A percentile compares a stretch with the other conserved stretches of the same genome.
phyloP scores from a whole-genome alignment of 2,113 vertebrate genomes.

The Columbina picui region DNA sequence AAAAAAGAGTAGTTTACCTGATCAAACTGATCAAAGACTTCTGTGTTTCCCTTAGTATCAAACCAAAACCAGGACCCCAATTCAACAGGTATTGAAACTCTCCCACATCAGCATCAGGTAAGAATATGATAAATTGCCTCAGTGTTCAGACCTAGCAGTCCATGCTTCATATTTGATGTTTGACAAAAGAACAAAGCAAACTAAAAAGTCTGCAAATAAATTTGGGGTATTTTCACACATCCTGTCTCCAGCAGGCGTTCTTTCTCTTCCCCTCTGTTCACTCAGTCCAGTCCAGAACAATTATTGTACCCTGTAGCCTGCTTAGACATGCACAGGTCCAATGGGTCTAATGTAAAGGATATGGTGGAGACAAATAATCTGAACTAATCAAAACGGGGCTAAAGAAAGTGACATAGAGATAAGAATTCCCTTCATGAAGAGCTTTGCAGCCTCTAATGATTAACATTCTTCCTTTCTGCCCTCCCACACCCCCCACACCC shows the following conservation, averaged over 20 bases:
- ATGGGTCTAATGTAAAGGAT: not conserved
- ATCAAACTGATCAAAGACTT: not conserved
- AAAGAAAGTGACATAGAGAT: not conserved
- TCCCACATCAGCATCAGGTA: not conserved
- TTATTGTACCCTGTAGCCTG: not conserved
- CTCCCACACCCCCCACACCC: not conserved
- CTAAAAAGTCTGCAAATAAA: not conserved
- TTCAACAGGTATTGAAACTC: not conserved
- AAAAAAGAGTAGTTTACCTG: not conserved
- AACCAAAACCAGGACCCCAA: not conserved
- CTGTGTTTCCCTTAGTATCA: not conserved
- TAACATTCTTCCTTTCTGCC: not conserved
- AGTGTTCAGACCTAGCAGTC: not conserved
- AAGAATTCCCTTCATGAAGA: not conserved
- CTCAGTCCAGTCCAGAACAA: not conserved
- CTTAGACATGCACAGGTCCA: not conserved
- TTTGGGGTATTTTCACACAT: not conserved
- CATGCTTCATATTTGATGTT: not conserved
- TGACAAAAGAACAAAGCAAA: not conserved
- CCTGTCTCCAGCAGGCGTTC: not conserved
- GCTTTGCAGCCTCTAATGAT: not conserved
- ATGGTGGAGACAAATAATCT: not conserved
- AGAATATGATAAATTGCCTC: not conserved
- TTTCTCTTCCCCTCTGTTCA: not conserved
- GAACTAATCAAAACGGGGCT: not conserved